phyloP scores from a whole-genome alignment of 2,113 vertebrate species.

The Ciconia boyciana region DNA sequence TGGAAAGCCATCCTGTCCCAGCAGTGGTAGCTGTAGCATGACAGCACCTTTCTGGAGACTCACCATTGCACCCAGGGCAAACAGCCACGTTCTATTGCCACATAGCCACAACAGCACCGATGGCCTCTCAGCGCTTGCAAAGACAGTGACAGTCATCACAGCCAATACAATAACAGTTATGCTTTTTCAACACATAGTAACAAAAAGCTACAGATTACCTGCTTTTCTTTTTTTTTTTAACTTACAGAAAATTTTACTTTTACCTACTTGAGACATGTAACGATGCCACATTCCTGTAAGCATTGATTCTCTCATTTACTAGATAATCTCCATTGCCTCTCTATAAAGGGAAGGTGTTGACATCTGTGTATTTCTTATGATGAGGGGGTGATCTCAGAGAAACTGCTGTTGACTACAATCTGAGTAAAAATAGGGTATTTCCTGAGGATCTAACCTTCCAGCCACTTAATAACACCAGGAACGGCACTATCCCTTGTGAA shows the following conservation, averaged over 20 bases:
- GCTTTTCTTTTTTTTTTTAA: neutral
- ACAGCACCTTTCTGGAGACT: neutral
- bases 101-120: rapidly evolving
- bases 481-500: neutral
- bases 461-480: neutral
- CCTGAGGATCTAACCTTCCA: neutral
- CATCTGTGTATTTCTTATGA: neutral
- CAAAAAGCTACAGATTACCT: neutral
- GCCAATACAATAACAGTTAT: neutral
- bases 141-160: neutral
- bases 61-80: neutral
- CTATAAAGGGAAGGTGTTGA: neutral
- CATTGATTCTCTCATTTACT: neutral
- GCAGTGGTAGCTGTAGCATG: neutral
- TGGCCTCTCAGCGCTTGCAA: rapidly evolving
- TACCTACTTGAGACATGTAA: neutral
- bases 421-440: neutral
- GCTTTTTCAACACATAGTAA: neutral
- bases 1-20: neutral
- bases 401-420: neutral
- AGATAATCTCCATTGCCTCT: neutral
- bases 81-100: neutral
- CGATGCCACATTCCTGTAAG: neutral
- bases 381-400: neutral
- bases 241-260: neutral